A percentile compares a stretch with the other conserved stretches of the same genome.
Evolutionary conservation across 1,140 invertebrate species (phyloP).

Genomic region (Hypsibius dujardini): DNA sequence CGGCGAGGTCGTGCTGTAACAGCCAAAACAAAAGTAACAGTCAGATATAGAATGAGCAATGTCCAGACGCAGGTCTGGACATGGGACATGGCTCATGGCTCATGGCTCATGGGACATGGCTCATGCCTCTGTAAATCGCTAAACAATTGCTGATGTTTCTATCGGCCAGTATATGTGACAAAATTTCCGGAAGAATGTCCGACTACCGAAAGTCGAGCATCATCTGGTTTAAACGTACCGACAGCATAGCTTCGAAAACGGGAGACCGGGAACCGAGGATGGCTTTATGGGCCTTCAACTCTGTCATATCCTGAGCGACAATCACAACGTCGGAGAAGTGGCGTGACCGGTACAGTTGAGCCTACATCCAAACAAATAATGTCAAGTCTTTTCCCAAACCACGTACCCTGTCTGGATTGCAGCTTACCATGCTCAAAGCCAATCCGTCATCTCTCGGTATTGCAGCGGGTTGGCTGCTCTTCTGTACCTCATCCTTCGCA

Average conservation of each 20-base stretch:
- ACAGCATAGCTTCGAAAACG: constrained; percentile 14
- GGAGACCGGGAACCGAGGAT: neutral
- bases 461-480: neutral
- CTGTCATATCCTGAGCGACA: neutral
- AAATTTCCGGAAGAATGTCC: too few relatives aligned
- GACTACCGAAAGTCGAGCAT: too few relatives aligned
- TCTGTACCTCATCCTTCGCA: neutral
- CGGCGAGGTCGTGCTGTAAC: neutral
- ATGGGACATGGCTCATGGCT: too few relatives aligned
- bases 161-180: too few relatives aligned
- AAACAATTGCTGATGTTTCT: too few relatives aligned
- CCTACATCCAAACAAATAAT: neutral
- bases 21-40: too few relatives aligned
- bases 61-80: too few relatives aligned
- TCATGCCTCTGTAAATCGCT: too few relatives aligned
- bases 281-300: constrained; percentile 8
- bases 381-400: neutral
- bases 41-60: too few relatives aligned
- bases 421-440: neutral
- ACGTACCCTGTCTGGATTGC: neutral
- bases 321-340: neutral
- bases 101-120: too few relatives aligned
- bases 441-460: neutral
- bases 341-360: neutral
- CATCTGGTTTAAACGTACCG: neutral